Evolutionary conservation across 23 tunicate genomes (phyloP), one percentile per base, ranked within the genome.

Genomic region (Halocynthia aurantium): DNA sequence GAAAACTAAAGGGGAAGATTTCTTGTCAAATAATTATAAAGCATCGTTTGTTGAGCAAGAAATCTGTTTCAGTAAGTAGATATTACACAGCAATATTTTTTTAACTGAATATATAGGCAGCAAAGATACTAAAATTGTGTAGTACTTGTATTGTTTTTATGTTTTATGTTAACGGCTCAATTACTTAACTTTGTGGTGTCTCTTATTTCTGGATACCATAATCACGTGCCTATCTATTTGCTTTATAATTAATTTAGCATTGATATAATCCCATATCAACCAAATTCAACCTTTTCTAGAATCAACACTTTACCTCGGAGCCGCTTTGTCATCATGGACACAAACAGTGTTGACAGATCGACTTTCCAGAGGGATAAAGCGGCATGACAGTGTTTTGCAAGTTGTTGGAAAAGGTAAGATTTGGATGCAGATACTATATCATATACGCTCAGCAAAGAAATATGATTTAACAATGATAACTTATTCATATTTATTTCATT

Each of bases 31-130:
- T 75, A 94, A 94, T 61, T 94, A 94, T 85, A 94, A 94, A 81
- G 90, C 91, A 4, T 94, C 99, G 6, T 94, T 94, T 69, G 81
- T 94, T 5, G 99, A 94, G 57, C 99, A 94, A 73, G 99, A 94
- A 82, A 88, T 94, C 6, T 88, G 99, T 67, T 94, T 94, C 77
- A 94, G 99, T 94, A 84, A 88, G 95, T 78, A 31, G 44, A 31
- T 0, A 1, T 31, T n/a, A n/a, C 44, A 31, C 44, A 0, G 44
- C 44, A 31, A 31, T 31, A 31, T 31, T 31, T 4, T 31, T 1
- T 1, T 4, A 31, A 31, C 44, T 31, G 44, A 31, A 31, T 31
- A 31, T 31, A 31, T n/a, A 31, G 44, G 44, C 44, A 31, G 44
- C 44, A 31, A 31, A 31, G 44, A 31, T 31, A 31, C 44, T 31